phyloP scores from a whole-genome alignment of 2,888 invertebrate genomes.

The Willowsia nigromaculata region DNA sequence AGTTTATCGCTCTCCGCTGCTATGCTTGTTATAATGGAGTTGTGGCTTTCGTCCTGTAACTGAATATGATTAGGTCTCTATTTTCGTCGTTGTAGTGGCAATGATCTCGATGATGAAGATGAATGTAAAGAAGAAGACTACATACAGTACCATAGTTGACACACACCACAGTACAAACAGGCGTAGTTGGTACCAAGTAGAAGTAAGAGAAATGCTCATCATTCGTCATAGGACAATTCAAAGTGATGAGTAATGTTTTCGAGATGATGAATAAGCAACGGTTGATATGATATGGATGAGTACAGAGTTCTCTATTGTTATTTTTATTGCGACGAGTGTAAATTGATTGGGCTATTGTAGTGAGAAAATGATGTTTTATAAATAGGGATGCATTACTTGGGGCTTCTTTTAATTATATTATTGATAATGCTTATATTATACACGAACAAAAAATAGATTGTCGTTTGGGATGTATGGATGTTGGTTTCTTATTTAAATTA shows the following conservation, averaged over 20 bases:
- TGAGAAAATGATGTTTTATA: constrained; percentile 34
- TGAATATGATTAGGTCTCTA: constrained; percentile 14
- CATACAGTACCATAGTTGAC: neutral
- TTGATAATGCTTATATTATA: neutral
- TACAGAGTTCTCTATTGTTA: constrained; percentile 16
- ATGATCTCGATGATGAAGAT: neutral
- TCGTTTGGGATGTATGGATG: neutral
- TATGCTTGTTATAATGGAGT: neutral
- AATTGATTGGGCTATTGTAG: constrained; percentile 53
- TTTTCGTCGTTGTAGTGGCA: neutral
- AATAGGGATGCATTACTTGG: constrained; percentile 26
- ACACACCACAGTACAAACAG: neutral
- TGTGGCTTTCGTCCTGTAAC: constrained; percentile 10
- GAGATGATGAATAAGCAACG: constrained; percentile 33
- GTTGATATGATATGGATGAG: constrained; percentile 10
- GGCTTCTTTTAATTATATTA: neutral
- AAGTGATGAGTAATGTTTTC: constrained; percentile 53
- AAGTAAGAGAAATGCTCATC: neutral
- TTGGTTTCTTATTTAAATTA: constrained; percentile 23
- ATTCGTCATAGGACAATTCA: constrained; percentile 42
- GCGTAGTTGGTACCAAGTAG: neutral
- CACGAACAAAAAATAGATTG: neutral
- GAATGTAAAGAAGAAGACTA: too few relatives aligned
- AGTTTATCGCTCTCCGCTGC: constrained; percentile 34
- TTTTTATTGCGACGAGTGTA: constrained; percentile 45